Base-by-base conservation (phyloP, 2,113 vertebrate genomes). In the Addax nasomaculatus region DNA sequence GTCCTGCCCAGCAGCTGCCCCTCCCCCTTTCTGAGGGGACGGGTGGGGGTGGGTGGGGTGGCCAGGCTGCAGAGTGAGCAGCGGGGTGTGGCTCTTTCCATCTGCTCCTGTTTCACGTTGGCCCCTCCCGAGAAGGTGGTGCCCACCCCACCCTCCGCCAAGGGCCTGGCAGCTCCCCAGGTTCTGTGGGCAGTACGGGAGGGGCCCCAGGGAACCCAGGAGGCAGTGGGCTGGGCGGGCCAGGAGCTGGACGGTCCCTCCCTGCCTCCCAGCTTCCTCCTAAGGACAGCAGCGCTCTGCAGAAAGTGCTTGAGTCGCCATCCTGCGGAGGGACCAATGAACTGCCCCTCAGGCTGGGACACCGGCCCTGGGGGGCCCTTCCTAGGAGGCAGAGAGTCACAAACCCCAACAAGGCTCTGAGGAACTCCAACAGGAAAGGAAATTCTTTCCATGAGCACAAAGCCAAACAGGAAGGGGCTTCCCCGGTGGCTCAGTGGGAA, bases 41-140 rank as follows among this genome's bases (percentile, higher is more conserved):
- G 1, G 33, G 64, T n/a, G 4, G 33, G 1, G 19, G 62, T 3
- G 6, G n/a, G 79, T 2, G 6, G n/a, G 51, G 51, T 1, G 14
- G 49, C 33, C 6, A 10, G 62, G 62, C 62, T 29, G 70, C 58
- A 47, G 39, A 51, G 43, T 51, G 83, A 21, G 36, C 30, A 25
- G n/a, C 1, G 13, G n/a, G 49, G 43, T 60, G 64, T 43, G 33
- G 67, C 36, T 27, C 12, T 33, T 58, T 19, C n/a, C 58, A 11
- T 57, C 36, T 14, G 33, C 39, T 67, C 58, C 89, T 49, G 89
- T 70, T 13, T 81, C 84, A 39, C 0, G 13, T 14, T 2, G 47
- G n/a, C 7, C n/a, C 62, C 64, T 45, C 27, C 29, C 1, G 5
- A 73, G 89, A 39, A 47, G 11, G 25, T 10, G 25, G 70, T 55